phyloP scores from a whole-genome alignment of 92 coral and sea anemone species.

The Palythoa caribaeorum region DNA sequence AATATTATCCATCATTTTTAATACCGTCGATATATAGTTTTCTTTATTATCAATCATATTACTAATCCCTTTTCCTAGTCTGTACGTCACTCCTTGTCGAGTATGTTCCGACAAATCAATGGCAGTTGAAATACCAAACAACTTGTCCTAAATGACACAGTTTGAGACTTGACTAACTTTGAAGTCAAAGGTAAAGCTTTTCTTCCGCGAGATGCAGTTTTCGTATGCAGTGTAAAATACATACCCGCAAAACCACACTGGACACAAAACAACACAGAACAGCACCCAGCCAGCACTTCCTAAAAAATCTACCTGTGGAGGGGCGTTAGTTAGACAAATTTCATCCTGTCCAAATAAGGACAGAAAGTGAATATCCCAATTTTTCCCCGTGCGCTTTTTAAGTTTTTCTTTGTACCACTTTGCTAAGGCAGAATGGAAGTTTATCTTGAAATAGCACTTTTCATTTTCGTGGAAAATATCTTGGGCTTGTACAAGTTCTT shows the following conservation, averaged over 20 bases:
- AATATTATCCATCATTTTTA: too few species aligned
- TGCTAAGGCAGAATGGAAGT: conserved; percentile 14
- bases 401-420: conserved; percentile 33
- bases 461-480: conserved; percentile 13
- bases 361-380: conserved; percentile 9
- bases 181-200: conserved; percentile 14
- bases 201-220: conserved; percentile 10
- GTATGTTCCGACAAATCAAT: neutral
- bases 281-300: conserved; percentile 21
- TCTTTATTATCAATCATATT: too few species aligned
- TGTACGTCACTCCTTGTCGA: too few species aligned
- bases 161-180: neutral
- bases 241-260: conserved; percentile 20
- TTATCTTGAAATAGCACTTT: conserved; percentile 15
- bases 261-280: conserved; percentile 27
- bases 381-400: conserved; percentile 15
- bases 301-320: conserved; percentile 1
- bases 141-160: conserved; percentile 14
- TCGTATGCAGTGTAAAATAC: conserved; percentile 19
- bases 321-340: conserved; percentile 10
- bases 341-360: conserved; percentile 25
- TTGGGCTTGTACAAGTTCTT: conserved; percentile 27
- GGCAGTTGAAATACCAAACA: neutral
- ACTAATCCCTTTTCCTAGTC: too few species aligned
- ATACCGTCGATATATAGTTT: too few species aligned